phyloP scores from a whole-genome alignment of 2,113 vertebrate species.

The Mola mola region DNA sequence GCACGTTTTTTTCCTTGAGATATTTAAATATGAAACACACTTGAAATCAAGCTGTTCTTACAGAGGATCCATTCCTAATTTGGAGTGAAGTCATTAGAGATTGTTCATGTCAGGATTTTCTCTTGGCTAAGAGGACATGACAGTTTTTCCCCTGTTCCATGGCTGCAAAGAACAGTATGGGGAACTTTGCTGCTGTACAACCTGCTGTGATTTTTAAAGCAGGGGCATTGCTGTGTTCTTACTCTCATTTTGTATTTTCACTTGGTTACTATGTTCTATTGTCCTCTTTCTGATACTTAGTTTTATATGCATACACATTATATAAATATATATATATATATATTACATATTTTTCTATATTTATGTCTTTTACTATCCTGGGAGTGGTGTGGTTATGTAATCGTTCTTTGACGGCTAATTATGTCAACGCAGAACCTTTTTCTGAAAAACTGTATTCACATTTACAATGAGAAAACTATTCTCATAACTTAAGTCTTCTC shows the following conservation, averaged over 20 bases:
- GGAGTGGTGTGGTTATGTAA: slow-evolving; percentile 77
- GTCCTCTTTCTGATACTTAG: slow-evolving; percentile 65
- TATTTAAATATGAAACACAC: slow-evolving; percentile 66
- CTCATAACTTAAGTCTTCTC: slow-evolving; percentile 39
- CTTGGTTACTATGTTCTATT: slow-evolving; percentile 60
- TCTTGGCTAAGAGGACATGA: slow-evolving; percentile 78
- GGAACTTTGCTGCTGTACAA: slow-evolving; percentile 82
- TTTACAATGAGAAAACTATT: slow-evolving; percentile 62
- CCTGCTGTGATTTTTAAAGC: slow-evolving; percentile 73
- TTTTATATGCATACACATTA: slow-evolving; percentile 73
- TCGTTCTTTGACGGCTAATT: slow-evolving; percentile 58
- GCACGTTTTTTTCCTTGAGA: slow-evolving; percentile 24
- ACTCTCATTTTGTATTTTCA: slow-evolving; percentile 74
- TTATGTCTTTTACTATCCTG: slow-evolving; percentile 73
- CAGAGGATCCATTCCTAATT: slow-evolving; percentile 68
- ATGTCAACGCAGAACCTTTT: slow-evolving; percentile 49
- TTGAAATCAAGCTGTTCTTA: slow-evolving; percentile 66
- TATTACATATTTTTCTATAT: slow-evolving; percentile 76
- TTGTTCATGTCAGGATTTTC: slow-evolving; percentile 69
- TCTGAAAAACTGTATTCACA: slow-evolving; percentile 45
- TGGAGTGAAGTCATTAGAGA: slow-evolving; percentile 65
- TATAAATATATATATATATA: slow-evolving; percentile 63
- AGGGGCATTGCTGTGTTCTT: slow-evolving; percentile 80
- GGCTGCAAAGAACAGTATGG: slow-evolving; percentile 68
- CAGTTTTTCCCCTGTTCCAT: slow-evolving; percentile 71